A percentile compares a stretch with the other conserved stretches of the same genome.
Evolutionary conservation across 2,113 vertebrate genomes (phyloP).

Genomic region (Melanerpes aurifrons): DNA sequence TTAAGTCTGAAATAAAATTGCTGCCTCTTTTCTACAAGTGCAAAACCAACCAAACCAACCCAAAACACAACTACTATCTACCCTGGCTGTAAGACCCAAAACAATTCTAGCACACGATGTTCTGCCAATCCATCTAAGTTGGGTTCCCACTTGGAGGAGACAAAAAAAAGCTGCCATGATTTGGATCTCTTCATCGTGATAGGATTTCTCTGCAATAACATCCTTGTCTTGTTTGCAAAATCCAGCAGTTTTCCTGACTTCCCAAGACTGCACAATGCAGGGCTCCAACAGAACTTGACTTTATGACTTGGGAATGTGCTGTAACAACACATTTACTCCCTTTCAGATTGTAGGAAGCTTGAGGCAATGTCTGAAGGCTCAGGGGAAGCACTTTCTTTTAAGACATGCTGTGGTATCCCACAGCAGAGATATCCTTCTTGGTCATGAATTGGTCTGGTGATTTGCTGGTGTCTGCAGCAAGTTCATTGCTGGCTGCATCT

Average conservation of each 20-base stretch:
- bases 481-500: background rate
- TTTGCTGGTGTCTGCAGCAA: background rate
- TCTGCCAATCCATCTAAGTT: background rate
- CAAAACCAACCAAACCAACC: no score
- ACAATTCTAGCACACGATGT: background rate
- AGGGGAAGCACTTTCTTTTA: background rate
- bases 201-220: background rate
- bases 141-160: background rate
- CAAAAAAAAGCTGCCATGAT: background rate
- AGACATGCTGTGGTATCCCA: fast-evolving
- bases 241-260: background rate
- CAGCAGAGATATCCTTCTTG: background rate
- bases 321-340: background rate
- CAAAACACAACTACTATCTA: background rate
- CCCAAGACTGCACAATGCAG: background rate
- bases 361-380: background rate
- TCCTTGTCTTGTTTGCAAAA: background rate
- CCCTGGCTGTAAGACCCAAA: background rate
- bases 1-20: background rate
- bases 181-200: background rate
- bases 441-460: background rate
- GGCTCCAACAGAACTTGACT: background rate
- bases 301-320: background rate
- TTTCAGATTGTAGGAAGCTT: background rate
- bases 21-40: background rate